A percentile compares a stretch with the other conserved stretches of the same genome.
phyloP scores from a whole-genome alignment of 2,888 invertebrate genomes.

The Stramonita haemastoma region DNA sequence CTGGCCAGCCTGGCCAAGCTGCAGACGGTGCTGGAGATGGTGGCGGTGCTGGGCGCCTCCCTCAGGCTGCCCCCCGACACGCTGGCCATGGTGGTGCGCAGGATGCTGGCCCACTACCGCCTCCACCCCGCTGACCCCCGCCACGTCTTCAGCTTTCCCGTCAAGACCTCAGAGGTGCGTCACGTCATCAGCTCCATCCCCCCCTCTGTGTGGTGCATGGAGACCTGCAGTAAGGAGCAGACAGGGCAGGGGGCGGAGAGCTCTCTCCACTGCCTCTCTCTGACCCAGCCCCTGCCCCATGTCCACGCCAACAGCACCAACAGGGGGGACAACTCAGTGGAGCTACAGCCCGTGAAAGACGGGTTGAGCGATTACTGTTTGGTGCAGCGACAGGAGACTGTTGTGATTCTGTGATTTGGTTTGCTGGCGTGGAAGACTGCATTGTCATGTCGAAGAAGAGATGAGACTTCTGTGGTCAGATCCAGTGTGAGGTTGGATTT shows the following conservation, averaged over 20 bases:
- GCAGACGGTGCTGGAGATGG: constrained; percentile 66
- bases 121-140: constrained; percentile 47
- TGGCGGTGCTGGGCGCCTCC: constrained; percentile 62
- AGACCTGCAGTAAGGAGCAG: constrained; percentile 48
- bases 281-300: constrained; percentile 56
- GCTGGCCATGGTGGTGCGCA: constrained; percentile 56
- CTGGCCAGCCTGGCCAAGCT: constrained; percentile 59
- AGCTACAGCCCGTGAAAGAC: neutral
- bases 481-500: too few relatives aligned
- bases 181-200: constrained; percentile 52
- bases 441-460: too few relatives aligned
- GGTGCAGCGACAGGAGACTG: constrained; percentile 33
- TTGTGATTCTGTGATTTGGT: neutral
- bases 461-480: too few relatives aligned
- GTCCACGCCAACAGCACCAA: constrained; percentile 24
- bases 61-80: constrained; percentile 58
- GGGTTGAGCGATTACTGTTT: constrained; percentile 15
- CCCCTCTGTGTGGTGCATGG: constrained; percentile 58
- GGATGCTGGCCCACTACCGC: constrained; percentile 63
- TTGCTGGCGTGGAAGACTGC: too few relatives aligned
- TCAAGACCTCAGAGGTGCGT: constrained; percentile 55
- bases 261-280: constrained; percentile 50
- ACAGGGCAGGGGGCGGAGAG: constrained; percentile 49
- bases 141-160: constrained; percentile 58
- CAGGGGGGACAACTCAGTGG: neutral